Percentiles rank a stretch among this genome's conserved stretches.
These are phyloP conservation scores for Clarias macrocephalus DNA, from an alignment of 2,113 vertebrate genomes.

Conservation along the genomic window DNA sequence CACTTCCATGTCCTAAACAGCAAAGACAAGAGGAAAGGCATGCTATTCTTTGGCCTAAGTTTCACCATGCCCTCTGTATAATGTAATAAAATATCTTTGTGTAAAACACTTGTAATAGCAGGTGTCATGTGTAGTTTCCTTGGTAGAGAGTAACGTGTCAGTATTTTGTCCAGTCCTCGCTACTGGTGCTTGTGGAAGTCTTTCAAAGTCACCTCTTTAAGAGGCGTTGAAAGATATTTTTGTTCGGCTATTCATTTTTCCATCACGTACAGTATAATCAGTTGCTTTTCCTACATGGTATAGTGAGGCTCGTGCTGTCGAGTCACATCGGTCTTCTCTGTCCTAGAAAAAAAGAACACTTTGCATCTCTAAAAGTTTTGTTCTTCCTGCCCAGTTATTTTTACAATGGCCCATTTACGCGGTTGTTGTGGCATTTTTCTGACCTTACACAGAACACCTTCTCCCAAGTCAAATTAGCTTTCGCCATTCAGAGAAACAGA, in stretches of 20 bases:
- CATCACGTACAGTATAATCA: slow-evolving; percentile 60
- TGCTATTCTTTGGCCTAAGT: slow-evolving; percentile 60
- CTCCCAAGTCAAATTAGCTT: slow-evolving; percentile 81
- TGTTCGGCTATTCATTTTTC: slow-evolving; percentile 62
- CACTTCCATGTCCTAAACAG: slow-evolving; percentile 71
- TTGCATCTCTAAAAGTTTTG: slow-evolving; percentile 73
- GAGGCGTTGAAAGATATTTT: slow-evolving; percentile 31
- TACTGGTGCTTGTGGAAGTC: slow-evolving; percentile 45
- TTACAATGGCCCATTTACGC: slow-evolving; percentile 80
- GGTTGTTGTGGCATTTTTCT: slow-evolving; percentile 80
- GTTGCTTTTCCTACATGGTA: slow-evolving; percentile 58
- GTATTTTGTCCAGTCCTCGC: slow-evolving; percentile 13
- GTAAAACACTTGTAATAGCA: slow-evolving; percentile 2
- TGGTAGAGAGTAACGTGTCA: not conserved
- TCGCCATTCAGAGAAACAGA: slow-evolving; percentile 72
- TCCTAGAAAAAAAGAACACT: slow-evolving; percentile 76
- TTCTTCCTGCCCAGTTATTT: slow-evolving; percentile 74
- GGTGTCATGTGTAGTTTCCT: not conserved
- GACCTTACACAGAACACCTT: slow-evolving; percentile 79
- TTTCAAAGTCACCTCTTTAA: slow-evolving; percentile 64
- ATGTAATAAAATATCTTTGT: not conserved
- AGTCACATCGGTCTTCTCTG: slow-evolving; percentile 70
- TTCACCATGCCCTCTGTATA: slow-evolving; percentile 40
- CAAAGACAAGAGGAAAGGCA: slow-evolving; percentile 69
- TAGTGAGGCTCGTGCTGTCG: slow-evolving; percentile 65